These are phyloP conservation scores for Ormyrus rosae DNA, from an alignment of 2,888 invertebrate species.

Conservation along the genomic window DNA sequence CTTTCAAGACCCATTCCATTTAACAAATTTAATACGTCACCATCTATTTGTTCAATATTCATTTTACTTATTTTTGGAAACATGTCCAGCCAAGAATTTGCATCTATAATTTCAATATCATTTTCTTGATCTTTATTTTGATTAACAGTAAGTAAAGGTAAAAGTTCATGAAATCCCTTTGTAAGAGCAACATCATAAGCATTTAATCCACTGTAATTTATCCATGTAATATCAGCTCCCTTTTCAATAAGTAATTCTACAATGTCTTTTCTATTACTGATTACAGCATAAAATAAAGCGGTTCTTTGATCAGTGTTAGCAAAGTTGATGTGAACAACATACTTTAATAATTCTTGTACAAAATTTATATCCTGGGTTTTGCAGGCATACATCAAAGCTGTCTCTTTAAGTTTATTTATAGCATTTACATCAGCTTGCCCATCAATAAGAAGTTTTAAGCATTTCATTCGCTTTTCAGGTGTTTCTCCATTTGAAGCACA, in stretches of 20 bases:
- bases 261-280: conserved; percentile 78
- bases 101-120: conserved; percentile 3
- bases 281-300: conserved; percentile 81
- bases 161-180: conserved; percentile 76
- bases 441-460: conserved; percentile 77
- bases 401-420: conserved; percentile 78
- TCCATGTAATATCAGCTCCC: conserved; percentile 77
- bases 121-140: conserved; percentile 54
- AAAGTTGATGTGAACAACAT: conserved; percentile 78
- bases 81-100: conserved; percentile 77
- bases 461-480: conserved; percentile 74
- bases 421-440: conserved; percentile 78
- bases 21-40: conserved; percentile 79
- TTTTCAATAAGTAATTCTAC: conserved; percentile 78
- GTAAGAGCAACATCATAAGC: conserved; percentile 78
- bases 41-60: conserved; percentile 59
- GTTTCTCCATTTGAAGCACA: conserved; percentile 77
- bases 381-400: conserved; percentile 82
- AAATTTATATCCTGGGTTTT: conserved; percentile 77
- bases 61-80: conserved; percentile 74
- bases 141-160: conserved; percentile 60
- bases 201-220: conserved; percentile 77
- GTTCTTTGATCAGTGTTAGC: conserved; percentile 81
- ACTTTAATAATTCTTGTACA: conserved; percentile 78
- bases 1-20: conserved; percentile 80